Conservation (phyloP, 2,888 invertebrate species). For the Brenthis daphne region DNA sequence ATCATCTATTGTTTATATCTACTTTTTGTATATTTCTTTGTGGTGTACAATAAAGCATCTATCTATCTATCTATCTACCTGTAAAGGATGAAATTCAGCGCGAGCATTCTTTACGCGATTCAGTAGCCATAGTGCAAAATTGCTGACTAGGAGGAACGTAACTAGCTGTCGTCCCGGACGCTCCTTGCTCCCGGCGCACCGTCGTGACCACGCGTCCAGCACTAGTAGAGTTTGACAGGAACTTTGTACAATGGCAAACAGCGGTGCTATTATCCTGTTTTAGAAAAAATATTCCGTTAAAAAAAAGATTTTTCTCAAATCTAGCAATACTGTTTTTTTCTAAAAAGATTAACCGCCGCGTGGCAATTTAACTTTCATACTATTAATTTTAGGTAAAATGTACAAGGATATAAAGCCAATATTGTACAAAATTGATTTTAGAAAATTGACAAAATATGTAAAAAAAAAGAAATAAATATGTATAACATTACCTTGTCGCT, state of each 20-base stretch:
- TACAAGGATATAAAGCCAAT: no score
- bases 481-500: constrained; percentile 61
- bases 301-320: not conserved
- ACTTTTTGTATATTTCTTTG: no score
- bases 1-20: no score
- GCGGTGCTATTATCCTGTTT: constrained; percentile 68
- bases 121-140: constrained; percentile 86
- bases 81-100: constrained; percentile 85
- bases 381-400: no score
- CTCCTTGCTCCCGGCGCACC: constrained; percentile 72
- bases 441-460: not conserved
- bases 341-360: not conserved
- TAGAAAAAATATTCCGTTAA: not conserved
- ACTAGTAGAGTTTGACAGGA: constrained; percentile 84
- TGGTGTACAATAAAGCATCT: no score
- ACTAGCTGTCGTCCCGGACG: constrained; percentile 86
- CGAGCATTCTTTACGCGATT: constrained; percentile 86
- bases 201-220: constrained; percentile 80
- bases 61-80: no score
- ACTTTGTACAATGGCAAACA: constrained; percentile 84
- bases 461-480: not conserved
- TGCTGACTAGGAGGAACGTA: constrained; percentile 85
- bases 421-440: not conserved
- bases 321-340: not conserved
- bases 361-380: no score